These are phyloP conservation scores for Pteropus rufus DNA, from an alignment of 2,797 vertebrate species.

Conservation along the genomic window DNA sequence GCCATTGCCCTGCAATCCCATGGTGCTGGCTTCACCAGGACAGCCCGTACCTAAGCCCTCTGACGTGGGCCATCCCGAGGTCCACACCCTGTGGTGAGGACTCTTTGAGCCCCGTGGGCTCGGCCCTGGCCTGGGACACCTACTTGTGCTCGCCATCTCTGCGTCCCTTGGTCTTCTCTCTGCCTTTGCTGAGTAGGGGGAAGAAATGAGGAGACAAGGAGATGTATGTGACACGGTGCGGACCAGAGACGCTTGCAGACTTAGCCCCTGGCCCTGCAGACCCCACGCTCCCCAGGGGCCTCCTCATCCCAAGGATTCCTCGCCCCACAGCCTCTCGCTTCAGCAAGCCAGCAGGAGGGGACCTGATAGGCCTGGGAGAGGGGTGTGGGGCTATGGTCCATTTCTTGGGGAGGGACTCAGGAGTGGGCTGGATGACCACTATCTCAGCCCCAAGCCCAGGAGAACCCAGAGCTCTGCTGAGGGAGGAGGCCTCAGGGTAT, in stretches of 20 bases:
- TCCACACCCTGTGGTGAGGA: neutral
- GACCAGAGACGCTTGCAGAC: neutral
- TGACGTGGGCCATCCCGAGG: fast-evolving
- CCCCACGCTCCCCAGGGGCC: neutral
- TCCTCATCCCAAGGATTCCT: neutral
- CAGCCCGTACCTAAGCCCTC: neutral
- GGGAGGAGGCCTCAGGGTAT: neutral
- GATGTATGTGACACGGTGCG: constrained; percentile 19
- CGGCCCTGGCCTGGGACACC: constrained; percentile 69
- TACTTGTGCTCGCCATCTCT: constrained; percentile 83
- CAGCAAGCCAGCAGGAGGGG: neutral
- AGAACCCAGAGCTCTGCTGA: neutral
- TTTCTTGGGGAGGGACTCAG: too few species aligned
- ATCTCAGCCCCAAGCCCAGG: neutral
- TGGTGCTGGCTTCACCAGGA: neutral
- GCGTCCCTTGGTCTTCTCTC: constrained; percentile 80
- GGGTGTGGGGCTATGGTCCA: neutral
- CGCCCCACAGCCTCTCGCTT: neutral
- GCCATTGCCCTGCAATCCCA: neutral
- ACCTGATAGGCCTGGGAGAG: too few species aligned
- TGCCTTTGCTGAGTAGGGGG: constrained; percentile 80
- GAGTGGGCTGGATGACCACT: neutral
- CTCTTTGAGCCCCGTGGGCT: neutral
- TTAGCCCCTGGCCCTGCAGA: neutral
- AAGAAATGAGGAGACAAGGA: constrained; percentile 68